These are phyloP conservation scores for Chelonoidis abingdonii DNA, from an alignment of 2,113 vertebrate species.

Conservation along the genomic window DNA sequence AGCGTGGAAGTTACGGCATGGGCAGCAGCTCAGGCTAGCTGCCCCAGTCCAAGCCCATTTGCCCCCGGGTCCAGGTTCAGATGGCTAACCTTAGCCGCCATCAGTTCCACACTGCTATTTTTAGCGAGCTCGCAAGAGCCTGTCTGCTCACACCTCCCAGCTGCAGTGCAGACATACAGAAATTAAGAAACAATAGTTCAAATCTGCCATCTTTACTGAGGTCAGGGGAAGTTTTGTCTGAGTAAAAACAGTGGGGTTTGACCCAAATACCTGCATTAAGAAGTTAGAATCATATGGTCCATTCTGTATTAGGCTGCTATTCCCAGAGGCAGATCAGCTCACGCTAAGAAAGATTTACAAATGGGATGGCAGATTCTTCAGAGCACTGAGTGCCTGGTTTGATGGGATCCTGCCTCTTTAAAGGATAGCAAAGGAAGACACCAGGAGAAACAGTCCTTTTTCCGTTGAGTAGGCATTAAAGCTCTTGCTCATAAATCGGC, in stretches of 20 bases:
- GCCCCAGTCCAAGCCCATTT: background rate
- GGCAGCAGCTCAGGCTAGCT: background rate
- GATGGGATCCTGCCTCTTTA: background rate
- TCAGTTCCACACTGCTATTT: background rate
- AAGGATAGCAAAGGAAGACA: background rate
- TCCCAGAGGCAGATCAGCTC: background rate
- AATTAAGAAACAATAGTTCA: background rate
- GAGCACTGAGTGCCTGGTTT: background rate
- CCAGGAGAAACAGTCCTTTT: background rate
- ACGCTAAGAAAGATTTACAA: background rate
- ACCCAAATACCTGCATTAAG: background rate
- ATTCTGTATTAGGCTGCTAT: background rate
- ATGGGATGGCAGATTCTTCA: background rate
- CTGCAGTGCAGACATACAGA: background rate
- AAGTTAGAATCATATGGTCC: background rate
- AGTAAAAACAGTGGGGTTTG: background rate
- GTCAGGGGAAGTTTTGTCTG: background rate
- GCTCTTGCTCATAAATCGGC: rapidly evolving
- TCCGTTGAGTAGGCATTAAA: rapidly evolving
- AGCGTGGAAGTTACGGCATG: no score
- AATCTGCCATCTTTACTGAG: background rate
- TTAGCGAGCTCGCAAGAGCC: background rate
- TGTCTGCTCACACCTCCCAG: background rate
- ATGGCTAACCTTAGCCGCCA: background rate
- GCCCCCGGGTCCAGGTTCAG: background rate